Base-by-base conservation (phyloP, 2,797 vertebrate genomes). In the Tadarida brasiliensis region DNA sequence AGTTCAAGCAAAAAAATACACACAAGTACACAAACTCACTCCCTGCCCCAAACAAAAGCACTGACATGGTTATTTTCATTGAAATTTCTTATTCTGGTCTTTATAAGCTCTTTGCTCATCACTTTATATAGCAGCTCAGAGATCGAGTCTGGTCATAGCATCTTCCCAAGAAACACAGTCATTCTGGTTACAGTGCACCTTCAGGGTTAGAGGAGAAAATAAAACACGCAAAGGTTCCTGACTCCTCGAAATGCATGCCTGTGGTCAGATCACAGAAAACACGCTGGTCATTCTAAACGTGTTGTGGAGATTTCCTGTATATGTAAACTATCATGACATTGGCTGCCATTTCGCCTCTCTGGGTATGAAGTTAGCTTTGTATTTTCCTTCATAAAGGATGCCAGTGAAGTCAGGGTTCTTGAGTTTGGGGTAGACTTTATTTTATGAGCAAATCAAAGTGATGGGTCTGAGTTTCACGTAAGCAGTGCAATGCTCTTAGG, bases 381-480 rank as follows among this genome's bases (percentile, higher is more conserved):
- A 59, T 56, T 88, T 94, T 17, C 12, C 19, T 44, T 90, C 35
- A 11, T 56, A 95, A 90, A 96, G n/a, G 87, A 54, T 47, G 11
- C n/a, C 89, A 87, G 11, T 86, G 47, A 91, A 74, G 33, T 59
- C 39, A 54, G 7, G 3, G 2, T 33, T 63, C 74, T 35, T 28
- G 39, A 14, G 26, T 77, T 20, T 90, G 57, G 11, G 5, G 19
- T 80, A 81, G 59, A 74, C 35, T 57, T 77, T 71, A 47, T 71
- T 94, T 65, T 81, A 59, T 33, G 59, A 78, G 33, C 74, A 70
- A 87, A 49, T 94, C n/a, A 92, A 63, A 74, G 56, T 54, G 54
- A 10, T 97, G 24, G 10, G 47, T 85, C 59, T 93, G 19, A 76
- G 81, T 93, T 93, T 95, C 49, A 85, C 76, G n/a, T 80, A 70